A percentile compares a stretch with the other conserved stretches of the same genome.
Evolutionary conservation across 1,140 invertebrate genomes (phyloP).

Genomic region (Teleogryllus occipitalis): DNA sequence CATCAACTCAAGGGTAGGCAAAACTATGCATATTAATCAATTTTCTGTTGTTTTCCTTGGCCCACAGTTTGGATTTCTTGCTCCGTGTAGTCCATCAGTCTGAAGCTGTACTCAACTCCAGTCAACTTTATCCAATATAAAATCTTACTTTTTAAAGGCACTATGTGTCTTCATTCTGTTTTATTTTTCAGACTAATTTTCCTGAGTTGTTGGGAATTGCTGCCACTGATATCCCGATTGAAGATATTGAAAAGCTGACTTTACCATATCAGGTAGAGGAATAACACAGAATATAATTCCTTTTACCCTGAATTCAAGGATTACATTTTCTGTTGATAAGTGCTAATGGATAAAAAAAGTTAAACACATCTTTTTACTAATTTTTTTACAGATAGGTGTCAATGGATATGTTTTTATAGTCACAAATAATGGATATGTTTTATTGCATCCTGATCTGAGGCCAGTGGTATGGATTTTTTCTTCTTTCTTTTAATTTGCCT

Average conservation of each 20-base stretch:
- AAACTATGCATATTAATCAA: no score
- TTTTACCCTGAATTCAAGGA: neutral
- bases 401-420: conserved; percentile 94
- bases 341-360: neutral
- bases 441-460: conserved; percentile 67
- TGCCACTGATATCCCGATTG: conserved; percentile 85
- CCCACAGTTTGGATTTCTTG: no score
- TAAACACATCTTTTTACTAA: neutral
- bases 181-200: conserved; percentile 38
- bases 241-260: conserved; percentile 51
- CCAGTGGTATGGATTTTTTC: conserved; percentile 51
- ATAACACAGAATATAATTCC: neutral
- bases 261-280: conserved; percentile 62
- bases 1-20: no score
- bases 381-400: conserved; percentile 70
- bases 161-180: neutral
- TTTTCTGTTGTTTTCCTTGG: no score
- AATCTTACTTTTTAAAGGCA: neutral
- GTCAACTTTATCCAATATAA: neutral
- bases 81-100: no score
- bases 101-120: no score
- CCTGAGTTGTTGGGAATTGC: conserved; percentile 82
- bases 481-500: neutral
- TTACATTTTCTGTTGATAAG: neutral
- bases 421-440: conserved; percentile 91